Conservation (phyloP, 2,888 invertebrate genomes). For the Dryocosmus kuriphilus region DNA sequence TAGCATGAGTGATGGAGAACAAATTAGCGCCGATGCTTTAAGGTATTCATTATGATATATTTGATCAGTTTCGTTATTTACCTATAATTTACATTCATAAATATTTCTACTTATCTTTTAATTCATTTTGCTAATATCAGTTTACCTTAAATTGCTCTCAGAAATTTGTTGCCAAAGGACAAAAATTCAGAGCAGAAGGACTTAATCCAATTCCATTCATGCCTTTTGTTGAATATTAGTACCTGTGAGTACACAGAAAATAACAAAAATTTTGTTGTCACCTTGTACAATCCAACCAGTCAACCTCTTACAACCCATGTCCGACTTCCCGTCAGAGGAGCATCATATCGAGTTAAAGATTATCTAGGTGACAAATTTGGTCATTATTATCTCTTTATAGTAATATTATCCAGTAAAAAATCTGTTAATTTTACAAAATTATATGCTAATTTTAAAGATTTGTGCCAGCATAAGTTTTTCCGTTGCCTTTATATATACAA, state of each 20-base stretch:
- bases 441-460: too few relatives aligned
- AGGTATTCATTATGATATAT: slow-evolving; percentile 78
- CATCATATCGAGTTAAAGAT: slow-evolving; percentile 82
- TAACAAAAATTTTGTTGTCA: slow-evolving; percentile 83
- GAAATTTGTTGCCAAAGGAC: slow-evolving; percentile 29
- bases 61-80: too few relatives aligned
- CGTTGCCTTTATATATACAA: too few relatives aligned
- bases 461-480: too few relatives aligned
- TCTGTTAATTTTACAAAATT: too few relatives aligned
- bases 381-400: neutral
- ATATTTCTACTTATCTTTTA: neutral
- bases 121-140: neutral
- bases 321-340: slow-evolving; percentile 81
- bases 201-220: slow-evolving; percentile 76
- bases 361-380: slow-evolving; percentile 79
- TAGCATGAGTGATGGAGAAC: slow-evolving; percentile 83
- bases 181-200: slow-evolving; percentile 3
- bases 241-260: slow-evolving; percentile 84
- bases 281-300: slow-evolving; percentile 88
- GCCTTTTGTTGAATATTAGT: slow-evolving; percentile 86
- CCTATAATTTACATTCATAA: neutral
- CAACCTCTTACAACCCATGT: slow-evolving; percentile 81
- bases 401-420: too few relatives aligned
- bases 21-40: slow-evolving; percentile 80
- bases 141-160: slow-evolving; percentile 29